Conservation (phyloP, 2,888 invertebrate species). For the Asteroscopus sphinx region DNA sequence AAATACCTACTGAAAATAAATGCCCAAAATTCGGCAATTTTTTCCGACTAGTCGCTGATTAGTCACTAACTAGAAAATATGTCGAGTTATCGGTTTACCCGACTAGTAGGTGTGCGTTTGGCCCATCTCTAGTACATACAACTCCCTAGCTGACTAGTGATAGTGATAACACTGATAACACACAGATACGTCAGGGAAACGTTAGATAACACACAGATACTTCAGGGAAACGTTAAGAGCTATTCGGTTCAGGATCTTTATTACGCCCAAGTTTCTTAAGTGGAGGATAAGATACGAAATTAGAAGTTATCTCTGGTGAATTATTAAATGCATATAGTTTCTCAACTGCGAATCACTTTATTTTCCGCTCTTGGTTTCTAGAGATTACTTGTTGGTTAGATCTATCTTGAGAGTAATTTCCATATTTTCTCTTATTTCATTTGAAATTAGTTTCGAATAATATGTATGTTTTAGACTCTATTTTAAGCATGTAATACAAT, state of each 20-base stretch:
- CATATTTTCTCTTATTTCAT: slow-evolving; percentile 17
- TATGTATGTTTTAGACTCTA: background rate
- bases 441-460: background rate
- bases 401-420: background rate
- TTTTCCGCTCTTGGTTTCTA: slow-evolving; percentile 17
- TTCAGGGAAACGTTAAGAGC: slow-evolving; percentile 67
- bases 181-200: too few relatives aligned
- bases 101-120: too few relatives aligned
- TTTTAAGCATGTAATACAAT: background rate
- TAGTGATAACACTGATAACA: too few relatives aligned
- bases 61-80: too few relatives aligned
- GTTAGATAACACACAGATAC: slow-evolving; percentile 76
- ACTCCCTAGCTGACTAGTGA: too few relatives aligned
- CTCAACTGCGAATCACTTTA: slow-evolving; percentile 27
- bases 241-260: slow-evolving; percentile 82
- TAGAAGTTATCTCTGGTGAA: slow-evolving; percentile 70
- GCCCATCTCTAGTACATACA: too few relatives aligned
- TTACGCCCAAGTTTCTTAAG: slow-evolving; percentile 77
- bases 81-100: too few relatives aligned
- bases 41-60: too few relatives aligned
- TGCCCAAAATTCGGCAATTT: too few relatives aligned
- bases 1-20: too few relatives aligned
- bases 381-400: slow-evolving; percentile 1
- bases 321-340: slow-evolving; percentile 71
- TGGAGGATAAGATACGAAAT: slow-evolving; percentile 74